Evolutionary conservation across 2,113 vertebrate species (phyloP).

Genomic region (Pollachius pollachius): DNA sequence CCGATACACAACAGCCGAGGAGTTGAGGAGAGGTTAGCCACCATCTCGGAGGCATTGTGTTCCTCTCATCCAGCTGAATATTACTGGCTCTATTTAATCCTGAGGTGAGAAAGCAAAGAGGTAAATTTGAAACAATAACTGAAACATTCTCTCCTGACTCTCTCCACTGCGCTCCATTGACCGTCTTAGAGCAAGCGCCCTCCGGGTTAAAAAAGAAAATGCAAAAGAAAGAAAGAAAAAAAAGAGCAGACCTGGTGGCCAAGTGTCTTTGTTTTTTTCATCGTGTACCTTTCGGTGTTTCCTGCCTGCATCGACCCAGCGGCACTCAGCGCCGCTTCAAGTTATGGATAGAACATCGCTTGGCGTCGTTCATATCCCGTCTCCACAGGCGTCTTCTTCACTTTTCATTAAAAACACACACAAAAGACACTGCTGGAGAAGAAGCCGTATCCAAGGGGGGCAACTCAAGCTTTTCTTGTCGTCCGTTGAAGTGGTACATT

Average conservation of each 20-base stretch:
- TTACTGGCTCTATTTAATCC: slow-evolving; percentile 27
- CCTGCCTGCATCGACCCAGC: slow-evolving; percentile 55
- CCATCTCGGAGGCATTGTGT: slow-evolving; percentile 39
- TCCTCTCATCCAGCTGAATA: slow-evolving; percentile 29
- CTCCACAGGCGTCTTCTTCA: slow-evolving; percentile 44
- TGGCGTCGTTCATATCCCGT: slow-evolving; percentile 41
- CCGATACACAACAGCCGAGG: slow-evolving; percentile 20
- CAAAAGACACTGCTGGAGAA: too few relatives aligned
- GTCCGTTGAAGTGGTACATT: too few relatives aligned
- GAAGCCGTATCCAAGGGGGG: too few relatives aligned
- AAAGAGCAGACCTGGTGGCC: slow-evolving; percentile 19
- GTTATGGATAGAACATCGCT: slow-evolving; percentile 49
- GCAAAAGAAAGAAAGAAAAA: too few relatives aligned
- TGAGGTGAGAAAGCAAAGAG: slow-evolving; percentile 27
- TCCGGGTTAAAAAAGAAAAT: too few relatives aligned
- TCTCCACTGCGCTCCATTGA: slow-evolving; percentile 9
- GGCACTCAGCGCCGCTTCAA: slow-evolving; percentile 36
- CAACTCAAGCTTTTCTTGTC: too few relatives aligned
- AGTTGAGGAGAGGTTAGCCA: slow-evolving; percentile 45
- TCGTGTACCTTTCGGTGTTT: slow-evolving; percentile 59
- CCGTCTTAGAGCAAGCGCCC: too few relatives aligned
- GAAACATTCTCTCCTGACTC: slow-evolving; percentile 13
- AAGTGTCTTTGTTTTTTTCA: slow-evolving; percentile 45
- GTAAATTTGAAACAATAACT: background rate
- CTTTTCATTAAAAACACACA: background rate